phyloP scores from a whole-genome alignment of 23 tunicate species.

The Diplosoma virens region DNA sequence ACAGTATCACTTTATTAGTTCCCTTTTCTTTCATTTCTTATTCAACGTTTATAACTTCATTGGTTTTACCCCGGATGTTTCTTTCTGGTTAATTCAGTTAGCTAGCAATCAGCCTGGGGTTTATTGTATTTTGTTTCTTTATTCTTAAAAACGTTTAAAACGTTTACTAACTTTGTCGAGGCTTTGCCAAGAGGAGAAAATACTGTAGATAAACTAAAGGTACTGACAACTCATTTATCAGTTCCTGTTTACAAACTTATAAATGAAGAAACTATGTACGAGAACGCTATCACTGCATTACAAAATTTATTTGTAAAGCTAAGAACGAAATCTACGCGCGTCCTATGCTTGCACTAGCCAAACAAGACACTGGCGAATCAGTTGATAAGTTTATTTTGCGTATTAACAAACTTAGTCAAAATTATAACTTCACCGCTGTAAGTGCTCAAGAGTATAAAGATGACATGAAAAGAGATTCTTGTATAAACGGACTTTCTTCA shows the following conservation, averaged over 20 bases:
- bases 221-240: neutral
- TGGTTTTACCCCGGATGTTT: too few species aligned
- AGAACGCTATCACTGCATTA: neutral
- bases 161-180: too few species aligned
- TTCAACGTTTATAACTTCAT: too few species aligned
- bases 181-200: too few species aligned
- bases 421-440: conserved; percentile 4
- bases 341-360: conserved; percentile 1
- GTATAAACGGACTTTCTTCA: neutral
- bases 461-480: conserved; percentile 8
- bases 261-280: neutral
- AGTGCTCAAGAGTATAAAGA: neutral
- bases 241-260: neutral
- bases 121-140: too few species aligned
- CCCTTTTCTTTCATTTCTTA: too few species aligned
- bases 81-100: too few species aligned
- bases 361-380: conserved; percentile 12
- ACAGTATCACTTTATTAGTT: too few species aligned
- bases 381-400: neutral
- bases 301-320: too few species aligned
- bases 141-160: too few species aligned
- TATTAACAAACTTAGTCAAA: neutral
- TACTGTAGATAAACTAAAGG: neutral
- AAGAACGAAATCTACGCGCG: neutral
- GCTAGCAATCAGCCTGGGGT: too few species aligned